Evolutionary conservation across 2,113 vertebrate genomes (phyloP).

Genomic region (Ondatra zibethicus): DNA sequence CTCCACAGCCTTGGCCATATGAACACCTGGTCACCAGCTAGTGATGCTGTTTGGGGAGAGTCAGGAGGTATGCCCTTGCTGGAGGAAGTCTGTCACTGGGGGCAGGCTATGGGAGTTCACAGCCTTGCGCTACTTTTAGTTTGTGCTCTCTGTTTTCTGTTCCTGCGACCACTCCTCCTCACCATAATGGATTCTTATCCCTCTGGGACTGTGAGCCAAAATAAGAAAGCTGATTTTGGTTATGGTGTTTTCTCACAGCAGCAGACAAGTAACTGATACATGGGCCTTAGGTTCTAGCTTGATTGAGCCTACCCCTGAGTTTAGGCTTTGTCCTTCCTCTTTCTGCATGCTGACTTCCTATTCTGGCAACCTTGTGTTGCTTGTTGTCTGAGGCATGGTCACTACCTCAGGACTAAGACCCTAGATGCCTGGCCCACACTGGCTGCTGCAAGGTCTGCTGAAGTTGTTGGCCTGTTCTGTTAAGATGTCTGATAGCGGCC

Average conservation of each 20-base stretch:
- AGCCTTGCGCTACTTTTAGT: background rate
- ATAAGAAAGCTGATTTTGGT: background rate
- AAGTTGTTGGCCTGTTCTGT: too few species aligned
- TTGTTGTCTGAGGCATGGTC: background rate
- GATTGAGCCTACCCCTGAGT: accelerated
- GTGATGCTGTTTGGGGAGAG: background rate
- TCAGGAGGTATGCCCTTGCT: background rate
- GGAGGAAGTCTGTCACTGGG: background rate
- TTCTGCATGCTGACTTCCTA: background rate
- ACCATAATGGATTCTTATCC: background rate
- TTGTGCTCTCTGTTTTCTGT: background rate
- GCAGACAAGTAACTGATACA: background rate
- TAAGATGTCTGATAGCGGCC: background rate
- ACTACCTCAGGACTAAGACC: background rate
- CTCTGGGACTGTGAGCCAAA: background rate
- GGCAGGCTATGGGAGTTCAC: background rate
- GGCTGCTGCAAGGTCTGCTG: background rate
- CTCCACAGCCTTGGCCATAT: background rate
- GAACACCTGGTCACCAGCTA: background rate
- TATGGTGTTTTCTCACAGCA: too few species aligned
- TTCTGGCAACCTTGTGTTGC: background rate
- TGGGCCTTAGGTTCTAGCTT: background rate
- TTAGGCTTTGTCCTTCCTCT: background rate
- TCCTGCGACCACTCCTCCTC: background rate
- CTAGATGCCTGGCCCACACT: background rate